A percentile compares a stretch with the other conserved stretches of the same genome.
These are phyloP conservation scores for Pseudobourletiella spinata DNA, from an alignment of 1,140 invertebrate genomes.

Conservation along the genomic window DNA sequence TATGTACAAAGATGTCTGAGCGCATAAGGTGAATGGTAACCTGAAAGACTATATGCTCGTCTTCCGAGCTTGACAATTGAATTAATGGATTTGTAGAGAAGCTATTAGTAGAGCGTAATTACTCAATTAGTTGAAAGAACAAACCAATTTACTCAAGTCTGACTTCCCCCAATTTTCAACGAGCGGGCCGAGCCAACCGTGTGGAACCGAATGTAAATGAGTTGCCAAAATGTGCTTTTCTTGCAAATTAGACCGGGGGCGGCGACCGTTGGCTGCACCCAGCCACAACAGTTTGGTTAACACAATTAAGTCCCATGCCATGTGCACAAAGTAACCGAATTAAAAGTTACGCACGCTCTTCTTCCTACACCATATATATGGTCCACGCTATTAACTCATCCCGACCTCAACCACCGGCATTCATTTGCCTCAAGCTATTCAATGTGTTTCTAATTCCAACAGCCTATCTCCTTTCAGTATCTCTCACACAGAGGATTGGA, in stretches of 20 bases:
- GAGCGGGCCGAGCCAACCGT: too few species aligned
- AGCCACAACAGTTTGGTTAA: neutral
- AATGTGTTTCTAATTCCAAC: too few species aligned
- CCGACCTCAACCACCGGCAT: too few species aligned
- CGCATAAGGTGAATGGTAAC: too few species aligned
- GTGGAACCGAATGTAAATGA: slow-evolving; percentile 27
- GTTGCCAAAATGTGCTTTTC: slow-evolving; percentile 27
- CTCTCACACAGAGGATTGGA: too few species aligned
- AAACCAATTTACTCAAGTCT: slow-evolving; percentile 18
- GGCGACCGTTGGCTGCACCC: neutral
- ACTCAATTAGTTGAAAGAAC: slow-evolving; percentile 25
- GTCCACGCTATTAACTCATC: too few species aligned
- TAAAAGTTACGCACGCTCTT: neutral
- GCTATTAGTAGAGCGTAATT: slow-evolving; percentile 19
- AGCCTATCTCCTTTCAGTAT: too few species aligned
- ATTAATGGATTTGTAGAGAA: slow-evolving; percentile 15
- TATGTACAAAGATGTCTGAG: too few species aligned
- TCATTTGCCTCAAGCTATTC: too few species aligned
- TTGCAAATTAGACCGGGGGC: slow-evolving; percentile 25
- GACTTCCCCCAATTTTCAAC: slow-evolving; percentile 17
- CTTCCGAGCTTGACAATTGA: slow-evolving; percentile 8
- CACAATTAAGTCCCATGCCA: slow-evolving; percentile 4
- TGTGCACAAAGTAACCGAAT: neutral
- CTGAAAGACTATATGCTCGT: too few species aligned
- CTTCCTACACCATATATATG: neutral